These are phyloP conservation scores for Saccopteryx bilineata DNA, from an alignment of 2,113 vertebrate genomes.

Conservation along the genomic window DNA sequence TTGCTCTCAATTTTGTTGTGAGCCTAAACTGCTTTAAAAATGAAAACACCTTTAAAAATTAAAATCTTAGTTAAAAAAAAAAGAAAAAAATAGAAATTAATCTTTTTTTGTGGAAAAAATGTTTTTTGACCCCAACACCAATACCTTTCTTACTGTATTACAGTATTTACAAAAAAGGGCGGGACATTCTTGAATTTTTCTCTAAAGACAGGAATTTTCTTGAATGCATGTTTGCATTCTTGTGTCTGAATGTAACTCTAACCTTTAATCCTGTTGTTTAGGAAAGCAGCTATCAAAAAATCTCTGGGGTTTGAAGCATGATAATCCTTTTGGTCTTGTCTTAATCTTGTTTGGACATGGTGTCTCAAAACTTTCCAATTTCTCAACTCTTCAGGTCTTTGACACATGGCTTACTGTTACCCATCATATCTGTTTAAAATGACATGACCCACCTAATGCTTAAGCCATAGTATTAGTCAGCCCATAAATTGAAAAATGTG, in stretches of 20 bases:
- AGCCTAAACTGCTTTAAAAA: background rate
- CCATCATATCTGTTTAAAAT: constrained; percentile 59
- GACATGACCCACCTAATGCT: constrained; percentile 61
- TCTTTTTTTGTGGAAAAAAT: background rate
- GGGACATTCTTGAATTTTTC: constrained; percentile 38
- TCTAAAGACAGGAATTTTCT: constrained; percentile 44
- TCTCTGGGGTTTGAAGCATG: constrained; percentile 44
- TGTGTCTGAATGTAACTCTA: constrained; percentile 64
- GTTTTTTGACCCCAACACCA: background rate
- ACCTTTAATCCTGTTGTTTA: constrained; percentile 74
- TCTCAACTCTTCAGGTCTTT: constrained; percentile 59
- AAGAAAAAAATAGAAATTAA: background rate
- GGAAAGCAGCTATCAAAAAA: constrained; percentile 61
- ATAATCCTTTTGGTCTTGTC: constrained; percentile 59
- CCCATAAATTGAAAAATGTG: constrained; percentile 72
- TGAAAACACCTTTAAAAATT: background rate
- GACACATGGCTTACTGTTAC: constrained; percentile 55
- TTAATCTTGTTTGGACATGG: constrained; percentile 78
- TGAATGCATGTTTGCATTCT: constrained; percentile 68
- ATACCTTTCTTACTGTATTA: background rate
- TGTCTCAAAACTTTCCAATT: constrained; percentile 68
- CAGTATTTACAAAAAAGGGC: background rate
- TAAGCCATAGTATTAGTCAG: constrained; percentile 72
- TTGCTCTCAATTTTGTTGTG: background rate
- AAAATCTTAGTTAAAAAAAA: background rate